Conservation (phyloP, 2,113 vertebrate species). For the Protobothrops flavoviridis region DNA sequence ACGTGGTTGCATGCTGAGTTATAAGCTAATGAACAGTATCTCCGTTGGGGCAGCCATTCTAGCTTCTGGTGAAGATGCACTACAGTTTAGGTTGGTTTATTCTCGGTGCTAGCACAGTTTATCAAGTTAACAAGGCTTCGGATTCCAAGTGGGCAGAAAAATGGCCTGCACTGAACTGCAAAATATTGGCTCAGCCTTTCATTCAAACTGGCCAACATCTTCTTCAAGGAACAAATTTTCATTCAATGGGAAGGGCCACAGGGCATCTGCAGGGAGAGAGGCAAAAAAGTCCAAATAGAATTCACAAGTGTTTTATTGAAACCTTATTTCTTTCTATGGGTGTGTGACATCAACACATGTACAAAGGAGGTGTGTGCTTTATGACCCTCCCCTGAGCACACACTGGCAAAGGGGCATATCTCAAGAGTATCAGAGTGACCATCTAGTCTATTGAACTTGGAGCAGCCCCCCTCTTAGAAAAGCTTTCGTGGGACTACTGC, state of each 20-base stretch:
- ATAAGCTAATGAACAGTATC: neutral
- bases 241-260: neutral
- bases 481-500: neutral
- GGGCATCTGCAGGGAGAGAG: neutral
- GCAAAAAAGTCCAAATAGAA: neutral
- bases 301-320: neutral
- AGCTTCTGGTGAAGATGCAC: neutral
- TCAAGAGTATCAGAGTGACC: neutral
- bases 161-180: neutral
- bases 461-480: neutral
- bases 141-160: neutral
- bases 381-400: neutral
- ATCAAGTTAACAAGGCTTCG: neutral
- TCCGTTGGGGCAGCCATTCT: neutral
- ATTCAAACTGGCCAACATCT: neutral
- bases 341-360: neutral
- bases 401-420: neutral
- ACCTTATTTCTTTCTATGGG: neutral
- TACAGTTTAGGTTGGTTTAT: neutral
- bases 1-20: neutral
- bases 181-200: neutral
- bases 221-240: neutral
- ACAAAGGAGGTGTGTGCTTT: neutral
- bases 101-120: neutral
- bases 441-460: neutral